A percentile compares a stretch with the other conserved stretches of the same genome.
Evolutionary conservation across 2,797 vertebrate species (phyloP).

Genomic region (Rachycentron canadum): DNA sequence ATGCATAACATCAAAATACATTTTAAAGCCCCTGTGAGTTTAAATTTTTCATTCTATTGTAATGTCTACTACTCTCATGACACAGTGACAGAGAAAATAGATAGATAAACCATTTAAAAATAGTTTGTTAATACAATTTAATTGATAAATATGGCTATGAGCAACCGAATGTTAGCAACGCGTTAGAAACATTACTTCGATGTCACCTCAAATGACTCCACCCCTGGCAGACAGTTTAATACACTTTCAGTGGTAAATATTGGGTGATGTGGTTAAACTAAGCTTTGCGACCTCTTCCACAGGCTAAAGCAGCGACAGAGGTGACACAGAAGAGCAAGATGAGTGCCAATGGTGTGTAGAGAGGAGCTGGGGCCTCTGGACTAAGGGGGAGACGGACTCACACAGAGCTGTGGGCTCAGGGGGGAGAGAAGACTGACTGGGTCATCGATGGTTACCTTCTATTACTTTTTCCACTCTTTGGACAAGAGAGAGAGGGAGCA

Average conservation of each 20-base stretch:
- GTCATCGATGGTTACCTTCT: not conserved
- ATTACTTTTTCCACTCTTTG: not conserved
- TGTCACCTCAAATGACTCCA: not conserved
- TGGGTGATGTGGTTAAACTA: not conserved
- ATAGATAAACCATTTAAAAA: too few relatives aligned
- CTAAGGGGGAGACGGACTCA: conserved; percentile 3
- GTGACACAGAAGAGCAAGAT: conserved; percentile 86
- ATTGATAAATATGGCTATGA: too few relatives aligned
- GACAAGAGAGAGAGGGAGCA: conserved; percentile 9
- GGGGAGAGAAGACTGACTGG: not conserved
- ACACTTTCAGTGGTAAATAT: not conserved
- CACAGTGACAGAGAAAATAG: too few relatives aligned
- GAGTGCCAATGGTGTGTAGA: conserved; percentile 85
- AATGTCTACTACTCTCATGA: not conserved
- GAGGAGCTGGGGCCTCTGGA: conserved; percentile 37
- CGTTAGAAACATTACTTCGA: not conserved
- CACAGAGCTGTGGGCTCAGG: not conserved
- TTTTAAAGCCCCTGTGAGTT: not conserved
- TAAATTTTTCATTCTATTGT: not conserved
- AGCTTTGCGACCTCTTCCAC: conserved; percentile 30
- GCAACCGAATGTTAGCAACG: not conserved
- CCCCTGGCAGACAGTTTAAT: too few relatives aligned
- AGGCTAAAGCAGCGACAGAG: conserved; percentile 86
- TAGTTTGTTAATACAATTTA: too few relatives aligned
- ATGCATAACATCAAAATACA: not conserved